Percentiles rank a stretch among this genome's conserved stretches.
Evolutionary conservation across 2,113 vertebrate genomes (phyloP).

Genomic region (Epinephelus cyanopodus): DNA sequence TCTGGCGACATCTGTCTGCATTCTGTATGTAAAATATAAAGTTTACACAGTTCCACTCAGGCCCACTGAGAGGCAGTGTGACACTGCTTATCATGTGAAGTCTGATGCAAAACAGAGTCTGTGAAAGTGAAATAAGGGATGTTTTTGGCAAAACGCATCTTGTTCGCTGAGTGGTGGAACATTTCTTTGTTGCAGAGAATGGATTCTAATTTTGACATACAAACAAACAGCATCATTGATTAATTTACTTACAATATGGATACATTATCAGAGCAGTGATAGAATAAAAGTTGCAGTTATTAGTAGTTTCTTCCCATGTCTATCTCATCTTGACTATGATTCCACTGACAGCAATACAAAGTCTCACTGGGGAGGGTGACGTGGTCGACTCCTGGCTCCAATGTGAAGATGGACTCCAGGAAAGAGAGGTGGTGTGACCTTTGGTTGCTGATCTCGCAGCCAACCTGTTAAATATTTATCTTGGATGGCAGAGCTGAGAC

Average conservation of each 20-base stretch:
- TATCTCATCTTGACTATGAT: not conserved
- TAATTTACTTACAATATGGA: not conserved
- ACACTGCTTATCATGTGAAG: not conserved
- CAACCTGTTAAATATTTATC: constrained; percentile 82
- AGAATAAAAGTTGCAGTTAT: not conserved
- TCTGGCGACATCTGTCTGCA: constrained; percentile 50
- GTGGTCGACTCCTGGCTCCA: not conserved
- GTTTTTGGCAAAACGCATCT: not conserved
- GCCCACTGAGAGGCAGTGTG: constrained; percentile 60
- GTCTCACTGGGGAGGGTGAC: constrained; percentile 1
- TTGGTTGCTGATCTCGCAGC: constrained; percentile 72
- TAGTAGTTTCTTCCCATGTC: not conserved
- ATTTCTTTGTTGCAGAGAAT: not conserved
- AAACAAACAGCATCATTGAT: not conserved
- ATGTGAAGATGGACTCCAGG: constrained; percentile 26
- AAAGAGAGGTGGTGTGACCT: constrained; percentile 58
- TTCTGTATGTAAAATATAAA: not conserved
- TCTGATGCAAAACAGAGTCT: not conserved
- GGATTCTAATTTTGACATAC: not conserved
- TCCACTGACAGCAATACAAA: not conserved
- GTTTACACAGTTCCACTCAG: constrained; percentile 12
- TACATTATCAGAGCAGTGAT: not conserved
- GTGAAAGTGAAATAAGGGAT: not conserved
- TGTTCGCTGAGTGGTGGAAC: not conserved
- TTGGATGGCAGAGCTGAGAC: constrained; percentile 65